Percentiles rank a stretch among this genome's conserved stretches.
Evolutionary conservation across 2,113 vertebrate species (phyloP).

Genomic region (Ctenodactylus gundi): DNA sequence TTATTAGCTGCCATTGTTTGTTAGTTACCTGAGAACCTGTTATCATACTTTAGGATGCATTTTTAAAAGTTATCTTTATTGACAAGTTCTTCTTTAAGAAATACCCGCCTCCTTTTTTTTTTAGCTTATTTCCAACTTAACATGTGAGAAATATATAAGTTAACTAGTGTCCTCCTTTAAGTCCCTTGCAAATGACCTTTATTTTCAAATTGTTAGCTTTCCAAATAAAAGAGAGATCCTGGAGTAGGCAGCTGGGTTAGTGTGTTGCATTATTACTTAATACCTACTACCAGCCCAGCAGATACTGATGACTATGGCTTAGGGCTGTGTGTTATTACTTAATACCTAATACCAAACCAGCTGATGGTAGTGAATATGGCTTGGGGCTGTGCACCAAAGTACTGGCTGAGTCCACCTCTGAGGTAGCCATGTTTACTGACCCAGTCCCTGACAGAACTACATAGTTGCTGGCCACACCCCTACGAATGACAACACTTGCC

Average conservation of each 20-base stretch:
- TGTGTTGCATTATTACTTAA: not conserved
- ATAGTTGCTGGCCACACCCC: not conserved
- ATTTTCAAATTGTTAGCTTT: conserved; percentile 15
- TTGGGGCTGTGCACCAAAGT: not conserved
- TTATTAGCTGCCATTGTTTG: not conserved
- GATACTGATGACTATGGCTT: not conserved
- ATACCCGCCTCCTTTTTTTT: not conserved
- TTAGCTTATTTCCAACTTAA: not conserved
- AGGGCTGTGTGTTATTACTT: not conserved
- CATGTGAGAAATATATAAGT: not conserved
- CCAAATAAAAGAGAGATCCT: not conserved
- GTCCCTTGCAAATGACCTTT: conserved; percentile 2
- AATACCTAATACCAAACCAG: not conserved
- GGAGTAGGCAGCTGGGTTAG: not conserved
- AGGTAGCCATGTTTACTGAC: not conserved
- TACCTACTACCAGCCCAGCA: not conserved
- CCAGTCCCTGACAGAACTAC: not conserved
- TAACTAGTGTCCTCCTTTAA: not conserved
- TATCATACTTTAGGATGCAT: not conserved
- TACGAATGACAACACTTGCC: not conserved
- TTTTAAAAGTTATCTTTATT: conserved; percentile 26
- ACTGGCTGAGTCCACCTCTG: not conserved
- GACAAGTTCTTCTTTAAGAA: conserved; percentile 19
- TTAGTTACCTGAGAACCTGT: not conserved
- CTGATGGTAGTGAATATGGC: not conserved